phyloP scores from a whole-genome alignment of 2,888 invertebrate genomes.

The Euzetes globulus region DNA sequence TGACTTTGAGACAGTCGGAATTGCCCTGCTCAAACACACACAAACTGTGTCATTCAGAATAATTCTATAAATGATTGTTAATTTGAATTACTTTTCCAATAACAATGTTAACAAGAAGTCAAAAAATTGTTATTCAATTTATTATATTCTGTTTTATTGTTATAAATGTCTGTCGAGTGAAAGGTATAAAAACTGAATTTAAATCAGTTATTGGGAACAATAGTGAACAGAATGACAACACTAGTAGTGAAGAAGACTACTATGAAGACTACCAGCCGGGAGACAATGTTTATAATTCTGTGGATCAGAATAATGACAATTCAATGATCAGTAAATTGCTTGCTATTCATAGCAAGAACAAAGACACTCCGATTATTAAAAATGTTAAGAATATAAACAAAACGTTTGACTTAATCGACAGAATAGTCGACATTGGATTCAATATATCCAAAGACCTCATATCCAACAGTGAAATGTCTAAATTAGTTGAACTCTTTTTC shows the following conservation, averaged over 20 bases:
- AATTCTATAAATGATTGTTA: background rate
- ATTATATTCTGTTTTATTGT: background rate
- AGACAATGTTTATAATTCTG: background rate
- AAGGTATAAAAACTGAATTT: background rate
- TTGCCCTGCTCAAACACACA: too few relatives aligned
- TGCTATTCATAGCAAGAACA: background rate
- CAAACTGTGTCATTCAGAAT: background rate
- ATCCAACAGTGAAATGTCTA: background rate
- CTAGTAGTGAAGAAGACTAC: background rate
- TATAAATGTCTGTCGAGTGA: background rate
- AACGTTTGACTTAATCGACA: slow-evolving; percentile 1
- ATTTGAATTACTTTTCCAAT: background rate
- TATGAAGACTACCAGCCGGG: background rate
- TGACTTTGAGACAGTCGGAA: too few relatives aligned
- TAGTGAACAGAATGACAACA: background rate
- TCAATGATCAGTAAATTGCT: background rate
- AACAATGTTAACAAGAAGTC: background rate
- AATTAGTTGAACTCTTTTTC: slow-evolving; percentile 9
- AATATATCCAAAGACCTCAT: background rate
- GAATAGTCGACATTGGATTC: background rate
- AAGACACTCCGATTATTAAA: background rate
- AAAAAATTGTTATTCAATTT: background rate
- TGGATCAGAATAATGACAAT: background rate
- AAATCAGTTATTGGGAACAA: background rate
- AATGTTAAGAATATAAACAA: slow-evolving; percentile 8